Evolutionary conservation across 2,888 invertebrate species (phyloP), one percentile per base, ranked within the genome.

Genomic region (Blastobasis adustella): DNA sequence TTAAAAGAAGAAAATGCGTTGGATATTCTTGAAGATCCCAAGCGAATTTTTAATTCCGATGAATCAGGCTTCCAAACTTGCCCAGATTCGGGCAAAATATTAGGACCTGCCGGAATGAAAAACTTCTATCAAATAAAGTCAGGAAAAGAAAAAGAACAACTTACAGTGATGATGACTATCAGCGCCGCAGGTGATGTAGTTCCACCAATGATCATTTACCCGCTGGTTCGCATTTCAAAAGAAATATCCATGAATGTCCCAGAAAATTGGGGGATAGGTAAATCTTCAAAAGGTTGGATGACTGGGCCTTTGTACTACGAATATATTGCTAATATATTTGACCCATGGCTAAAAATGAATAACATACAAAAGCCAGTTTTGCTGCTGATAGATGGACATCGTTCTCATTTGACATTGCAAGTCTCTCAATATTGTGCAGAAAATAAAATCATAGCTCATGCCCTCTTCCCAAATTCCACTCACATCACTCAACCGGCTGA

Each of bases 351-450:
- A n/a, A n/a, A n/a, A n/a, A n/a, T n/a, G n/a, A n/a, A n/a, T n/a
- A n/a, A n/a, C n/a, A n/a, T n/a, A n/a, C n/a, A n/a, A n/a, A n/a
- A n/a, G n/a, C 10, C 76, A 36, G 61, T 79, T 42, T 61, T 81
- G 45, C 46, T 79, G 5, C 76, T 71, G 51, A 51, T 82, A 46
- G 78, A 81, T 60, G 73, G 73, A 10, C 76, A 78, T 55, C 49
- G 60, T 5, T 78, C 76, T 8, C 74, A 81, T 54, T 46, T 79
- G 51, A 73, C 72, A 8, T 53, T 72, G 52, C 62, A 69, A 47
- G 53, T 75, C 9, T 67, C 67, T 46, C 50, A 73, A 40, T 79
- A 74, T 59, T 79, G 76, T 53, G 54, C 54, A 43, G 61, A 69
- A 47, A 69, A 76, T 50, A 50, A 60, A 37, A 78, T 53, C 36